A percentile compares a stretch with the other conserved stretches of the same genome.
Conservation (phyloP, 2,888 invertebrate genomes). For the Aphrophora alni region DNA sequence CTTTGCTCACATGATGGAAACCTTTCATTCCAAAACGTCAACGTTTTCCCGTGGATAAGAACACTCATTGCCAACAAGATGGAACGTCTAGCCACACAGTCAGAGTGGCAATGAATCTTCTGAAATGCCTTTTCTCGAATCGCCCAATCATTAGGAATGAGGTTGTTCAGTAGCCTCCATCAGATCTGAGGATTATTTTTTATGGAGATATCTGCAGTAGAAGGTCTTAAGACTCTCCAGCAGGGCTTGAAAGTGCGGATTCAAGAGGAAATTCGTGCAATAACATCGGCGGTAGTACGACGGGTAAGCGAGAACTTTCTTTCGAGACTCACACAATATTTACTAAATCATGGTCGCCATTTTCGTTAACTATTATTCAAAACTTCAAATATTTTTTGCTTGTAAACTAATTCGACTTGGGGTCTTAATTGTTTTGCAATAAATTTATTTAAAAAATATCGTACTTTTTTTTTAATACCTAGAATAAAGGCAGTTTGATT, state of each 20-base stretch:
- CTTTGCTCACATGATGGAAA: constrained; percentile 3
- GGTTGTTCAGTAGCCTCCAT: constrained; percentile 18
- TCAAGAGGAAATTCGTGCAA: neutral
- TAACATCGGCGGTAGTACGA: constrained; percentile 11
- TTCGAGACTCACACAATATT: constrained; percentile 13
- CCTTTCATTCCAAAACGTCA: constrained; percentile 16
- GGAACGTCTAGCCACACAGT: neutral
- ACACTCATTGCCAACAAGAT: neutral
- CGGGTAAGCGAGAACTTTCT: constrained; percentile 15
- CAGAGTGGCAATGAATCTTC: constrained; percentile 13
- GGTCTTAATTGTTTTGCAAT: too few relatives aligned
- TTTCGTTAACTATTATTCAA: constrained; percentile 11
- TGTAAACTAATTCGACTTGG: neutral
- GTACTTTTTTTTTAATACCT: too few relatives aligned
- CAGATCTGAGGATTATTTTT: constrained; percentile 6
- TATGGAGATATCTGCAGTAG: neutral
- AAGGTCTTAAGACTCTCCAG: constrained; percentile 12
- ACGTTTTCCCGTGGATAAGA: too few relatives aligned
- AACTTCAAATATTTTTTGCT: constrained; percentile 14
- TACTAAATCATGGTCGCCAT: too few relatives aligned
- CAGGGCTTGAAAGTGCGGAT: neutral
- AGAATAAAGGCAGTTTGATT: too few relatives aligned
- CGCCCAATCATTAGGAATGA: constrained; percentile 3
- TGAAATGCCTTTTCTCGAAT: constrained; percentile 20
- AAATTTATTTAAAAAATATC: too few relatives aligned